Base-by-base conservation (phyloP, 2,797 vertebrate genomes). In the Alectoris magna region DNA sequence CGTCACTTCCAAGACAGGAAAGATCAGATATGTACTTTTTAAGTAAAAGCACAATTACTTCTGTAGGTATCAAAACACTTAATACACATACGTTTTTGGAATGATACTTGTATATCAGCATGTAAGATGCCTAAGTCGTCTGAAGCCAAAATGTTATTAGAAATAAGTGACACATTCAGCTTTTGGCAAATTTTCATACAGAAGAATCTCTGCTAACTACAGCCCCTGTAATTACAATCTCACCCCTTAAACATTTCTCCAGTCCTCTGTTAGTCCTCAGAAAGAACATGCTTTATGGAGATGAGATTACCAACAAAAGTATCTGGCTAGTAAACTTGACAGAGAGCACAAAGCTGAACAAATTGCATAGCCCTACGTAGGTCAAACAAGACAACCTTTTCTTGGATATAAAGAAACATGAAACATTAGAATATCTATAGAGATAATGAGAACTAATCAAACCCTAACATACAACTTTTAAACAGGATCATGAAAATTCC, bases 1-100 rank as follows among this genome's bases (percentile, higher is more conserved):
- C 60, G 31, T 77, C 67, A 44, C 84, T 78, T 93, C 76, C 75
- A 83, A 79, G 76, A 58, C 58, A 92, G 81, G 58, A 87, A 89
- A 53, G 48, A 11, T 0, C 80, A 36, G 51, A 29, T 86, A 87
- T 90, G 51, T 59, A 34, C 29, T 85, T 87, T 70, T 80, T 23
- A 39, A 86, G 29, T 87, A 23, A 75, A 89, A 83, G 15, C 5
- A 27, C 44, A 51, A 21, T 69, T 76, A 27, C 48, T 84, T 78
- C 51, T 63, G 24, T 1, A 80, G 55, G 4, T 58, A 58, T 36
- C 59, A 81, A 22, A 73, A 48, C 88, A 83, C 29, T 76, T 72
- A 72, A 43, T 51, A 17, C 31, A 83, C 44, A 10, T 26, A 17
- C 23, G 51, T 41, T 58, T 90, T 70, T 58, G 59, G 67, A 90